These are phyloP conservation scores for Stegastes partitus DNA, from an alignment of 2,113 vertebrate genomes.

Conservation along the genomic window DNA sequence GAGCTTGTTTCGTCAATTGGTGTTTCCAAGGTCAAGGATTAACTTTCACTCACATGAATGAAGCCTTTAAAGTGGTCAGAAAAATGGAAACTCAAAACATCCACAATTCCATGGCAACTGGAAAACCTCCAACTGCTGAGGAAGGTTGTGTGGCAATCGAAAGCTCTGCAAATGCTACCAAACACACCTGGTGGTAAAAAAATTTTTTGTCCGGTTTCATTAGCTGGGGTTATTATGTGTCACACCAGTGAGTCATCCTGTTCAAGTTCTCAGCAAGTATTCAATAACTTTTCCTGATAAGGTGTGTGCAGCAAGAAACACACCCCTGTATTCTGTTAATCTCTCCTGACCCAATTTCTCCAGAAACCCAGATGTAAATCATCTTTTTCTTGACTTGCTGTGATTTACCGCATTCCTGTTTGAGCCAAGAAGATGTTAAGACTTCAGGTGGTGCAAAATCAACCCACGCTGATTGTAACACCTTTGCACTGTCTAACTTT, in stretches of 20 bases:
- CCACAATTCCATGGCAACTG: neutral
- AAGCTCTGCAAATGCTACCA: neutral
- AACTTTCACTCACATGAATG: neutral
- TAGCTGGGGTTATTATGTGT: neutral
- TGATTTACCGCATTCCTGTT: constrained; percentile 19
- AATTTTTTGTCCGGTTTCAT: neutral
- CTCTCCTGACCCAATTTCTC: constrained; percentile 31
- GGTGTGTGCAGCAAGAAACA: constrained; percentile 6
- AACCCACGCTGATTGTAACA: neutral
- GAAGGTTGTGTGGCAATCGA: neutral
- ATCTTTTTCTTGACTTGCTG: neutral
- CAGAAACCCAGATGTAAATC: constrained; percentile 7
- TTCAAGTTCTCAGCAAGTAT: constrained; percentile 15
- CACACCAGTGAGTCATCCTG: constrained; percentile 17
- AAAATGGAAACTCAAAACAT: constrained; percentile 7
- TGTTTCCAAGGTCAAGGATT: neutral
- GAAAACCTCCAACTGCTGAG: neutral
- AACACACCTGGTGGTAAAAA: neutral
- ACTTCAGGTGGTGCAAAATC: constrained; percentile 4
- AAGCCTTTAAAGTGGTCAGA: neutral
- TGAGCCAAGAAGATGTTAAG: neutral
- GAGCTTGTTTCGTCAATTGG: constrained; percentile 2
- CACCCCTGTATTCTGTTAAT: neutral
- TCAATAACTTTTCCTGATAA: constrained; percentile 26
- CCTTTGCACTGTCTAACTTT: neutral